phyloP scores from a whole-genome alignment of 2,888 invertebrate genomes.

The Osmoderma eremita region DNA sequence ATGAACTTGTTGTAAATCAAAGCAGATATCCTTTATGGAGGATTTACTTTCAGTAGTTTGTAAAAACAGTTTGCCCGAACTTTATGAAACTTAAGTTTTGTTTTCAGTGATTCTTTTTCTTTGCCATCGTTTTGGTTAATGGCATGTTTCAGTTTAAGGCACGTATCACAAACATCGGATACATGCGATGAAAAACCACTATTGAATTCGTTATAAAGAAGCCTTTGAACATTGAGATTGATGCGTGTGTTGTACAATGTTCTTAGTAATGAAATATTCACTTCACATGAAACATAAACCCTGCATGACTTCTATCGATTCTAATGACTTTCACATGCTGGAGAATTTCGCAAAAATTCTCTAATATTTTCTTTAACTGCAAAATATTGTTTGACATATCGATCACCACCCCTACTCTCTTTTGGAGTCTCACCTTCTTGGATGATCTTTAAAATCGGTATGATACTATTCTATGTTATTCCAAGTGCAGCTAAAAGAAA shows the following conservation, averaged over 20 bases:
- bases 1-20: slow-evolving; percentile 40
- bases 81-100: slow-evolving; percentile 20
- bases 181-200: slow-evolving; percentile 26
- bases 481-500: slow-evolving; percentile 31
- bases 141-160: slow-evolving; percentile 11
- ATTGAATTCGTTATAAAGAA: slow-evolving; percentile 37
- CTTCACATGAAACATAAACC: too few species aligned
- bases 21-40: slow-evolving; percentile 28
- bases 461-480: slow-evolving; percentile 26
- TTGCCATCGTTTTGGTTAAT: slow-evolving; percentile 29
- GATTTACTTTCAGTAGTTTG: slow-evolving; percentile 22
- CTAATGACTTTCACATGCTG: too few species aligned
- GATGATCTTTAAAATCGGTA: slow-evolving; percentile 21
- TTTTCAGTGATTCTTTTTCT: slow-evolving; percentile 14
- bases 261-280: too few species aligned
- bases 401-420: slow-evolving; percentile 31
- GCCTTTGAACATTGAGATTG: slow-evolving; percentile 33
- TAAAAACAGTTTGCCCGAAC: slow-evolving; percentile 28
- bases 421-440: slow-evolving; percentile 15
- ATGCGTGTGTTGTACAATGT: background rate
- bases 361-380: background rate
- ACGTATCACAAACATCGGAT: slow-evolving; percentile 10
- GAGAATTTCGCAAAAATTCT: background rate
- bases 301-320: too few species aligned
- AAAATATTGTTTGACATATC: slow-evolving; percentile 14